Percentiles rank a stretch among this genome's conserved stretches.
These are phyloP conservation scores for Xenus cinereus DNA, from an alignment of 2,113 vertebrate species.

Conservation along the genomic window DNA sequence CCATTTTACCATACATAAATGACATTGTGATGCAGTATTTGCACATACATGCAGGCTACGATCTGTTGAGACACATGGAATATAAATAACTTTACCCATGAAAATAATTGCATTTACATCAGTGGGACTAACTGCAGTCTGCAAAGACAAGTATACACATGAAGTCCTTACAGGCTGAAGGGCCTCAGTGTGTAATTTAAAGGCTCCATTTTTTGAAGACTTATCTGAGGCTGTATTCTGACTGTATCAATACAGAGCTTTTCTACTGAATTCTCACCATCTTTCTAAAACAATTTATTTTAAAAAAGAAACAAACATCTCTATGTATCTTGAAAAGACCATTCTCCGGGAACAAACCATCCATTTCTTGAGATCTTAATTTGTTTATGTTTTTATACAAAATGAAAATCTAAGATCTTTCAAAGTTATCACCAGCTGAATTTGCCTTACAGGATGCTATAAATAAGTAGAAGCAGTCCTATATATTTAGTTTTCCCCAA, in stretches of 20 bases:
- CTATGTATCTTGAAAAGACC: not conserved
- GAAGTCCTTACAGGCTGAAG: not conserved
- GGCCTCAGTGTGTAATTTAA: not conserved
- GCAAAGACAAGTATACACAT: not conserved
- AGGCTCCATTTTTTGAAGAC: not conserved
- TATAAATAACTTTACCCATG: not conserved
- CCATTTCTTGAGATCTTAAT: not conserved
- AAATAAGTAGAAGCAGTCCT: not conserved
- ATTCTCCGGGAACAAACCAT: not conserved
- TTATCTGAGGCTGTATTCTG: not conserved
- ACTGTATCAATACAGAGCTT: not conserved
- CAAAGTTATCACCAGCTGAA: not conserved
- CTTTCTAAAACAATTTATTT: not conserved
- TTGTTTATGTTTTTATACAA: not conserved
- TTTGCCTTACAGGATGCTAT: not conserved
- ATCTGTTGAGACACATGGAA: not conserved
- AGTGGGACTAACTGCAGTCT: not conserved
- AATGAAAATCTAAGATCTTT: not conserved
- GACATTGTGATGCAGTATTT: not conserved
- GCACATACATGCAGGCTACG: not conserved
- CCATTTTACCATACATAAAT: not conserved
- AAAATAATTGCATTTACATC: not conserved
- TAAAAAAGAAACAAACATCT: not conserved
- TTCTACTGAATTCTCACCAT: not conserved
- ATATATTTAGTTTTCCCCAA: not conserved